Conservation (phyloP, 2,113 vertebrate genomes). For the Himantopus leucocephalus region DNA sequence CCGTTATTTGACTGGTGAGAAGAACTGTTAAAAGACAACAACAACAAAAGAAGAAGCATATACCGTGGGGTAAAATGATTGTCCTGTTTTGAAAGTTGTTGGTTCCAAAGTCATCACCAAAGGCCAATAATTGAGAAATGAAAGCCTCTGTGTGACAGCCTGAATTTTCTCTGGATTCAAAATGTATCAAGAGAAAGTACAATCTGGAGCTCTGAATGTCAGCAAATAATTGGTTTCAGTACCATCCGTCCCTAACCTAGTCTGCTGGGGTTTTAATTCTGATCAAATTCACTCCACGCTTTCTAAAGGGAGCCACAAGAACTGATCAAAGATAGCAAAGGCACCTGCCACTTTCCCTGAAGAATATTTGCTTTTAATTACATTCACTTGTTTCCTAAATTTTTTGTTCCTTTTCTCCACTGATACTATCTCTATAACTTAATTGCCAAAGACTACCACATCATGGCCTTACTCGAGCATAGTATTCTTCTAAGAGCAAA, state of each 20-base stretch:
- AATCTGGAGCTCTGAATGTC: background rate
- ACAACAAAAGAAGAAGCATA: background rate
- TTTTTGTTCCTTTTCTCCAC: background rate
- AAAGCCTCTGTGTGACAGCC: background rate
- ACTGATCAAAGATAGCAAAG: background rate
- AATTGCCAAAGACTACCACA: background rate
- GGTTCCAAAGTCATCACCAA: background rate
- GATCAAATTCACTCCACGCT: background rate
- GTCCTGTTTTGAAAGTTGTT: background rate
- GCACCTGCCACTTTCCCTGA: background rate
- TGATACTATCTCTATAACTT: background rate
- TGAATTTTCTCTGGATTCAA: background rate
- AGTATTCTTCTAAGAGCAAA: background rate
- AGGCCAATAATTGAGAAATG: background rate
- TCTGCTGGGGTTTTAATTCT: background rate
- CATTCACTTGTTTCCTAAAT: background rate
- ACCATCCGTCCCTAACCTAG: background rate
- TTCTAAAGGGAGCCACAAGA: background rate
- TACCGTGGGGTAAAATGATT: background rate
- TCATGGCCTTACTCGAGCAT: background rate
- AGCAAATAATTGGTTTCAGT: background rate
- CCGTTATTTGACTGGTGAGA: background rate
- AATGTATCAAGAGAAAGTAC: background rate
- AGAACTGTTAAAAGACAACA: background rate
- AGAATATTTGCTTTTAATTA: conserved; percentile 3